A percentile compares a stretch with the other conserved stretches of the same genome.
Evolutionary conservation across 2,113 vertebrate genomes (phyloP).

Genomic region (Gila orcuttii): DNA sequence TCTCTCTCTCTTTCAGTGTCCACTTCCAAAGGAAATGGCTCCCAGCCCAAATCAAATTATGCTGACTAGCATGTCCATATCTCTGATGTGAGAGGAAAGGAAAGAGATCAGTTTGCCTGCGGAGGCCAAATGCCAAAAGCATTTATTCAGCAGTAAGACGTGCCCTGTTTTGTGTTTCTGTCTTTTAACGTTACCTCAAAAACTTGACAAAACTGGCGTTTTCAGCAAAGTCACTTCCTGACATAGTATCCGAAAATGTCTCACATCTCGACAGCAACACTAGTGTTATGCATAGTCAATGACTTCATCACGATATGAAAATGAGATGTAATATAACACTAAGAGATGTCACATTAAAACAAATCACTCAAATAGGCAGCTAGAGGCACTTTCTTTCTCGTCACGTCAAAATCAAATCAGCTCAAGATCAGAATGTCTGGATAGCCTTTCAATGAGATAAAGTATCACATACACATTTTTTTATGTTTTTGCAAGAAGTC

Average conservation of each 20-base stretch:
- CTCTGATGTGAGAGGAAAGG: constrained; percentile 33
- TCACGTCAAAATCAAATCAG: constrained; percentile 9
- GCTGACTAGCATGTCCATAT: constrained; percentile 37
- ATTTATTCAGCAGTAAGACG: constrained; percentile 20
- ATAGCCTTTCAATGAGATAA: background rate
- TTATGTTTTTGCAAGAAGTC: background rate
- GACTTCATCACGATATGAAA: background rate
- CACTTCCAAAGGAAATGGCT: constrained; percentile 44
- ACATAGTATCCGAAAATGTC: background rate
- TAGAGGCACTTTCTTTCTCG: background rate
- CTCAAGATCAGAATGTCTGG: background rate
- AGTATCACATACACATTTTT: background rate
- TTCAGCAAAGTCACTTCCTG: constrained; percentile 26
- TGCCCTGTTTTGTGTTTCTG: background rate
- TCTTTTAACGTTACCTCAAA: background rate
- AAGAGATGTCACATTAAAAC: constrained; percentile 19
- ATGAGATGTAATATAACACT: constrained; percentile 15
- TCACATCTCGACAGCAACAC: background rate
- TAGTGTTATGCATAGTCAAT: background rate
- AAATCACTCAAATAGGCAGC: background rate
- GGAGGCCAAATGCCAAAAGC: constrained; percentile 19
- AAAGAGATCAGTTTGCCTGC: constrained; percentile 17
- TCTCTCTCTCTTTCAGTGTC: constrained; percentile 31
- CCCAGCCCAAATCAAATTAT: constrained; percentile 49
- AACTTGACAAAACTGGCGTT: background rate